phyloP scores from a whole-genome alignment of 1,140 invertebrate species.

The fruit fly (Drosophila melanogaster) region Release_6_plus_ISO1_MT NT_037436.4:9624501-9625000 shows the following conservation, averaged over 20 bases:
- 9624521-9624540: slow-evolving; percentile 95
- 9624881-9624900: slow-evolving; percentile 70
- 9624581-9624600: slow-evolving; percentile 92
- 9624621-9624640: slow-evolving; percentile 90
- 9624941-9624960: slow-evolving; percentile 71
- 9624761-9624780: slow-evolving; percentile 86
- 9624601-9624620: slow-evolving; percentile 92
- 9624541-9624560: slow-evolving; percentile 90
- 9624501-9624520: slow-evolving; percentile 96
- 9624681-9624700: slow-evolving; percentile 85
- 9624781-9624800: slow-evolving; percentile 90
- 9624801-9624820: slow-evolving; percentile 95
- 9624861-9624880: slow-evolving; percentile 86
- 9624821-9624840: slow-evolving; percentile 92
- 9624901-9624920: slow-evolving; percentile 70
- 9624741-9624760: slow-evolving; percentile 62
- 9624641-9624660: slow-evolving; percentile 97
- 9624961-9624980: slow-evolving; percentile 34
- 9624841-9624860: slow-evolving; percentile 89
- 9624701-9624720: slow-evolving; percentile 52
- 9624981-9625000: slow-evolving; percentile 51
- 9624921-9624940: slow-evolving; percentile 15
- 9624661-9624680: slow-evolving; percentile 90
- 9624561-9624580: slow-evolving; percentile 92
- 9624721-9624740: slow-evolving; percentile 35